Conservation (phyloP, 2,888 invertebrate species). For the Cryptophagus acutangulus region DNA sequence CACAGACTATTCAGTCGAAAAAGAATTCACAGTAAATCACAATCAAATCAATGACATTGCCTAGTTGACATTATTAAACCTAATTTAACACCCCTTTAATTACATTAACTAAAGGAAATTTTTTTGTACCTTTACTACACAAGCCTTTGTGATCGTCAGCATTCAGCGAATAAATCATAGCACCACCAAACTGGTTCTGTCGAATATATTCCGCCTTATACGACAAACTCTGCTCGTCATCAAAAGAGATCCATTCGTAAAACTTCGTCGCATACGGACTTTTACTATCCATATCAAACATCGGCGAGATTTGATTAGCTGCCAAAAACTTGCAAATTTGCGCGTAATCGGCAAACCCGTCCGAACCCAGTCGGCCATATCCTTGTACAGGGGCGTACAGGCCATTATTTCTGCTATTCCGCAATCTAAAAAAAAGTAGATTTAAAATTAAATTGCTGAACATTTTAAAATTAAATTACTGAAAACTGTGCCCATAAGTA, state of each 20-base stretch:
- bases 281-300: constrained; percentile 63
- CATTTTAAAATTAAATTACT: constrained; percentile 42
- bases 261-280: constrained; percentile 72
- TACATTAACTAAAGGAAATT: no score
- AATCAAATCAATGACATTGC: no score
- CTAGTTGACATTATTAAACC: no score
- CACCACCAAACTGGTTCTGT: constrained; percentile 64
- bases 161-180: constrained; percentile 80
- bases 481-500: constrained; percentile 79
- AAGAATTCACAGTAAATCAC: no score
- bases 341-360: constrained; percentile 68
- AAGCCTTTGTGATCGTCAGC: constrained; percentile 77
- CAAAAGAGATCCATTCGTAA: constrained; percentile 80
- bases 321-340: constrained; percentile 64
- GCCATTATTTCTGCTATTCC: constrained; percentile 61
- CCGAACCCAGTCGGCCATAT: constrained; percentile 60
- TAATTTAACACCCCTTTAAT: no score
- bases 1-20: no score
- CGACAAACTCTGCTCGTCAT: constrained; percentile 64
- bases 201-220: constrained; percentile 65
- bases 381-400: constrained; percentile 68
- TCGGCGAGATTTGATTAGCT: constrained; percentile 50
- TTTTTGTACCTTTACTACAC: no score
- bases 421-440: constrained; percentile 54
- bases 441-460: no score